Percentiles rank a stretch among this genome's conserved stretches.
These are phyloP conservation scores for Steatocranus sp. DNA, from an alignment of 2,797 vertebrate species.

Conservation along the genomic window DNA sequence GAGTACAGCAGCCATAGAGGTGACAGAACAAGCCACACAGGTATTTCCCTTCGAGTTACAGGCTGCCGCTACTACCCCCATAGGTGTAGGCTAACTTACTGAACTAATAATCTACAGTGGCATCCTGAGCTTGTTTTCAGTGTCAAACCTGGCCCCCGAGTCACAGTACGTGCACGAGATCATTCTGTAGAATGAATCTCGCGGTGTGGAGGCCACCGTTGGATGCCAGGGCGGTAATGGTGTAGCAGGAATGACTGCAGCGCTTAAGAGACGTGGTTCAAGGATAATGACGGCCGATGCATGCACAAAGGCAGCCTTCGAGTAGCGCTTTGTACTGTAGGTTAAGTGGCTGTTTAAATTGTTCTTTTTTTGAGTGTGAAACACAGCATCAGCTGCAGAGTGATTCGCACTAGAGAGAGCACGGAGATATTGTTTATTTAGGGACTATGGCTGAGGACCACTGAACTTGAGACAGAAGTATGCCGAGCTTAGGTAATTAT, in stretches of 20 bases:
- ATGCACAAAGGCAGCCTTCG: conserved; percentile 4
- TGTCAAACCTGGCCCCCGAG: not conserved
- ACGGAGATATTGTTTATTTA: conserved; percentile 1
- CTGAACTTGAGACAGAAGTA: not conserved
- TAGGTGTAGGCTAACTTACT: not conserved
- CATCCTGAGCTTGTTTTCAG: not conserved
- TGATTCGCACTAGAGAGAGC: not conserved
- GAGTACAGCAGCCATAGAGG: not conserved
- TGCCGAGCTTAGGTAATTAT: conserved; percentile 29
- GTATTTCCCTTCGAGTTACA: conserved; percentile 17
- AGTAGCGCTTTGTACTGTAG: conserved; percentile 9
- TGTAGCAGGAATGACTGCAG: conserved; percentile 10
- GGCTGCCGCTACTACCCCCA: not conserved
- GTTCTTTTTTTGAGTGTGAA: conserved; percentile 9
- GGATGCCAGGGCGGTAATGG: not conserved
- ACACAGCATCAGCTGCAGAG: not conserved
- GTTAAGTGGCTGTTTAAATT: conserved; percentile 49
- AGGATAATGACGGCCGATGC: conserved; percentile 38
- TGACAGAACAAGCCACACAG: conserved; percentile 27
- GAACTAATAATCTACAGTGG: conserved; percentile 18
- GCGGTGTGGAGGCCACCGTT: not conserved
- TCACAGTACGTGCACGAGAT: not conserved
- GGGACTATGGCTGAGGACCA: not conserved
- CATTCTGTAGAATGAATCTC: not conserved
- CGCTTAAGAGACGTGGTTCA: conserved; percentile 11